These are phyloP conservation scores for Brassicogethes aeneus DNA, from an alignment of 2,888 invertebrate genomes.

Conservation along the genomic window DNA sequence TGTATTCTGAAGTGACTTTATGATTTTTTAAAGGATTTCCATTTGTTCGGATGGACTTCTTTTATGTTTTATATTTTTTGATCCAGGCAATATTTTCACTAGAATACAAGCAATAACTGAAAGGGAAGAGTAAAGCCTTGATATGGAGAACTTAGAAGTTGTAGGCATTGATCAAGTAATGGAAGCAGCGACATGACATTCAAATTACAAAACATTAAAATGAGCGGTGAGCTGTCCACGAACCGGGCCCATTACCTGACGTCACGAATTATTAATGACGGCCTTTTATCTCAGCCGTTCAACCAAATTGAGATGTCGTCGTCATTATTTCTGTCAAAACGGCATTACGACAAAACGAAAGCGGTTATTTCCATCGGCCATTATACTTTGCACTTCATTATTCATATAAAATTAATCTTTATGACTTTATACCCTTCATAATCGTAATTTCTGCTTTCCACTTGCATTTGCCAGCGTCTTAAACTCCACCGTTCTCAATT, in stretches of 20 bases:
- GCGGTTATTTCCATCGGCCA: conserved; percentile 27
- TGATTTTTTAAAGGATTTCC: too few relatives aligned
- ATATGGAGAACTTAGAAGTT: not conserved
- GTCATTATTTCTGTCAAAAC: conserved; percentile 24
- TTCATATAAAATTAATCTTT: conserved; percentile 28
- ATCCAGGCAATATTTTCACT: too few relatives aligned
- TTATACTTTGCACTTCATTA: conserved; percentile 31
- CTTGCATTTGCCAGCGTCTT: not conserved
- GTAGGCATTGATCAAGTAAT: not conserved
- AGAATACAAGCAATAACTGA: too few relatives aligned
- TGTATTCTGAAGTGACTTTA: too few relatives aligned
- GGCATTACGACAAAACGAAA: conserved; percentile 26
- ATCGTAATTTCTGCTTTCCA: not conserved
- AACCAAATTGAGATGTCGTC: conserved; percentile 31
- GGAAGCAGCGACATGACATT: not conserved
- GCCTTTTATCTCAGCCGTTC: conserved; percentile 28
- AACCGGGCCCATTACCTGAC: conserved; percentile 24
- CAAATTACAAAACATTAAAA: conserved; percentile 13
- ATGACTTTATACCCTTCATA: conserved; percentile 8
- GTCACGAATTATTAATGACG: conserved; percentile 29
- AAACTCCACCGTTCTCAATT: too few relatives aligned
- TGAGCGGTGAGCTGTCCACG: conserved; percentile 7
- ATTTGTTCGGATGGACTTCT: too few relatives aligned
- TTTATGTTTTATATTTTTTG: too few relatives aligned
- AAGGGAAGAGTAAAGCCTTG: too few relatives aligned